Conservation (phyloP, 2,113 vertebrate species). For the Osmerus mordax region DNA sequence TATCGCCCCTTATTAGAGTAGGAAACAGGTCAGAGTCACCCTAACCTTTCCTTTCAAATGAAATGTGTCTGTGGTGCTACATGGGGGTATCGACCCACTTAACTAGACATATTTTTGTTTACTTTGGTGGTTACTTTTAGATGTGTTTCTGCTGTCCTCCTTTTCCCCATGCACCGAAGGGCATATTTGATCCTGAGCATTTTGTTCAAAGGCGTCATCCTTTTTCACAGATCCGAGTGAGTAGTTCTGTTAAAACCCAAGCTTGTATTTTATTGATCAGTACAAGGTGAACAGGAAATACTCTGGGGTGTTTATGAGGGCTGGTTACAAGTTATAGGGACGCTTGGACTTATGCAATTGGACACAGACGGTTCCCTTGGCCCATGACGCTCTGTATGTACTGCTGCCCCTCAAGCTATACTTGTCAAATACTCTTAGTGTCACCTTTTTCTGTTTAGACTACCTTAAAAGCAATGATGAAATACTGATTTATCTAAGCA, state of each 20-base stretch:
- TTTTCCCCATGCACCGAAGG: neutral
- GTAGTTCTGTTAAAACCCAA: slow-evolving; percentile 25
- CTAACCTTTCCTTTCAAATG: too few relatives aligned
- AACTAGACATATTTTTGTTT: neutral
- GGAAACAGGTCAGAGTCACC: neutral
- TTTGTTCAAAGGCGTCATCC: slow-evolving; percentile 8
- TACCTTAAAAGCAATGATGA: too few relatives aligned
- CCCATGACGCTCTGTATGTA: neutral
- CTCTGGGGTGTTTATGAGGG: slow-evolving; percentile 72
- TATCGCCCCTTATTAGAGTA: slow-evolving; percentile 4
- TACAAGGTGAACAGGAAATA: slow-evolving; percentile 71
- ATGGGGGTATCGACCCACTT: neutral
- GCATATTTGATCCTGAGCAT: neutral
- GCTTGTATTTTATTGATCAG: slow-evolving; percentile 61
- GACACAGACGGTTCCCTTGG: slow-evolving; percentile 36
- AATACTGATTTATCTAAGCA: too few relatives aligned
- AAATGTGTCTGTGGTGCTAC: too few relatives aligned
- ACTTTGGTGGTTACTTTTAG: neutral
- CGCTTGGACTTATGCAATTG: slow-evolving; percentile 37
- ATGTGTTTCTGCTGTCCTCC: neutral
- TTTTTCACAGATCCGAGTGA: neutral
- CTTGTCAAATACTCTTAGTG: too few relatives aligned
- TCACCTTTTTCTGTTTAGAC: neutral
- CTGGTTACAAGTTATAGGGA: slow-evolving; percentile 60
- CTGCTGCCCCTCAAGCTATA: too few relatives aligned